These are phyloP conservation scores for Calliphora vomitoria DNA, from an alignment of 2,888 invertebrate species.

Conservation along the genomic window DNA sequence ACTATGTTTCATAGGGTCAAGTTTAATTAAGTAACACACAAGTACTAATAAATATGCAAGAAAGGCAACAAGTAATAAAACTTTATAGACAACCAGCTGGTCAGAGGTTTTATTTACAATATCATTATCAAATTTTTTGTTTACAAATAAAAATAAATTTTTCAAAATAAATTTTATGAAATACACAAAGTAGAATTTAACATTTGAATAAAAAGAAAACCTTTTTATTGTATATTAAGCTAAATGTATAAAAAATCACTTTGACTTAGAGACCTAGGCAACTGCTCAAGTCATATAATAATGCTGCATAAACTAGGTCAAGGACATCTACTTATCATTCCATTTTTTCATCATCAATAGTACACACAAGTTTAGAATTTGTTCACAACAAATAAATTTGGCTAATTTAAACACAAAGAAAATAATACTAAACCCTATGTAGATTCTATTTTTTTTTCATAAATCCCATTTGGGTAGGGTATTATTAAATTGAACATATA, in stretches of 20 bases:
- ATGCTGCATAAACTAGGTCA: slow-evolving; percentile 1
- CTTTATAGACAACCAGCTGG: too few relatives aligned
- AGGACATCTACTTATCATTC: slow-evolving; percentile 1
- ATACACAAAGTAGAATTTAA: too few relatives aligned
- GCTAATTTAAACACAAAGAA: background rate
- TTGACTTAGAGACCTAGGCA: background rate
- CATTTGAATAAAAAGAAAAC: too few relatives aligned
- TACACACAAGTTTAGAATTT: background rate
- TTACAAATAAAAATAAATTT: too few relatives aligned
- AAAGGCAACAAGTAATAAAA: too few relatives aligned
- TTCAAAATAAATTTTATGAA: too few relatives aligned
- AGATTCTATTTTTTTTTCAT: background rate
- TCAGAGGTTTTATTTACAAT: too few relatives aligned
- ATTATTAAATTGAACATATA: slow-evolving; percentile 4
- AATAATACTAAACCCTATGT: background rate
- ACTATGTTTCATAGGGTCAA: too few relatives aligned
- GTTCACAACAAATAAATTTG: background rate
- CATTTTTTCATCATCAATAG: background rate
- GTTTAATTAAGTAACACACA: too few relatives aligned
- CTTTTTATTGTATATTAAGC: background rate
- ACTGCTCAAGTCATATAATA: background rate
- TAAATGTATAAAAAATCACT: background rate
- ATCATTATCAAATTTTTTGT: too few relatives aligned
- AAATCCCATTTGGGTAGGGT: slow-evolving; percentile 37
- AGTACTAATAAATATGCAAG: too few relatives aligned